Evolutionary conservation across 2,113 vertebrate genomes (phyloP).

Genomic region (Pteruthius melanotis): DNA sequence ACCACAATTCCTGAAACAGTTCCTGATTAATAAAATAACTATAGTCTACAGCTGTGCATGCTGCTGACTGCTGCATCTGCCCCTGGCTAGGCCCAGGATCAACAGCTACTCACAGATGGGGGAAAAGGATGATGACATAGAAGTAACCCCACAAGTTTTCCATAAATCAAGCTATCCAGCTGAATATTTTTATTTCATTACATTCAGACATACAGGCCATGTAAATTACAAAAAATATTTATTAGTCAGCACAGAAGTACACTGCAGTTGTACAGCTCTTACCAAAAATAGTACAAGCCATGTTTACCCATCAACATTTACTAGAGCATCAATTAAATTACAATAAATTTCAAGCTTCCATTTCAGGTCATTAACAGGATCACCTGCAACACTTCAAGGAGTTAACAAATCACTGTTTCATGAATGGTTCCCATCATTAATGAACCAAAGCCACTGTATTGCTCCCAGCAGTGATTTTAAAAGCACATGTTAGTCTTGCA

Average conservation of each 20-base stretch:
- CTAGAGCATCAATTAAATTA: background rate
- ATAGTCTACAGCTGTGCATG: fast-evolving
- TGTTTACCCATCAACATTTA: background rate
- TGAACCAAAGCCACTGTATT: background rate
- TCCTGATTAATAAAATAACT: background rate
- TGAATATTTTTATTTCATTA: background rate
- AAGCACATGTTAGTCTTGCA: background rate
- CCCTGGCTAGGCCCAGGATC: background rate
- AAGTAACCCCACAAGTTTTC: background rate
- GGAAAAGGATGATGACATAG: background rate
- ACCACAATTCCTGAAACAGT: background rate
- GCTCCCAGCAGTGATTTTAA: background rate
- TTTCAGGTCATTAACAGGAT: background rate
- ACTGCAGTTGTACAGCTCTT: background rate
- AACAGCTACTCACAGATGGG: background rate
- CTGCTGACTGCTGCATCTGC: background rate
- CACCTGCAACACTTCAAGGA: background rate
- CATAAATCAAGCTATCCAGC: background rate
- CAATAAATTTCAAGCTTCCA: background rate
- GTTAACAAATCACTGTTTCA: background rate
- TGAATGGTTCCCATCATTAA: background rate
- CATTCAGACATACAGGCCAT: background rate
- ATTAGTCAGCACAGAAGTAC: background rate
- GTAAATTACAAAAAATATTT: background rate
- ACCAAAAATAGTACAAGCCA: background rate